These are phyloP conservation scores for Epicauta chinensis DNA, from an alignment of 1,140 invertebrate species.

Conservation along the genomic window DNA sequence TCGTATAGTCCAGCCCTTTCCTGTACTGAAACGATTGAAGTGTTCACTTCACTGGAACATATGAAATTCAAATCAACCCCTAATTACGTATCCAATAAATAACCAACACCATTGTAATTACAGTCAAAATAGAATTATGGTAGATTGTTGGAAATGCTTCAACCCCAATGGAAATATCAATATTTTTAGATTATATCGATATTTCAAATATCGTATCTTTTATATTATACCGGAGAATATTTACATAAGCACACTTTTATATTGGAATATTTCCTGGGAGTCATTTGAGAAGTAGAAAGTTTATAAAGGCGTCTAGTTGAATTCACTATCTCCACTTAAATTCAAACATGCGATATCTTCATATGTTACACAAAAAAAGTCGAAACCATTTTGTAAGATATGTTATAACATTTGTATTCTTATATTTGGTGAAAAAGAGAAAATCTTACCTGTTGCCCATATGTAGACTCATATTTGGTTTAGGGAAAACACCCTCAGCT, in stretches of 20 bases:
- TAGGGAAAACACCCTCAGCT: conserved; percentile 49
- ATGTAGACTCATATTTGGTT: conserved; percentile 48
- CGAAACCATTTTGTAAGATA: background rate
- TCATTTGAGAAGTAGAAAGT: background rate
- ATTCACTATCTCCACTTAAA: background rate
- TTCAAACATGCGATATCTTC: too few species aligned
- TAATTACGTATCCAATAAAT: background rate
- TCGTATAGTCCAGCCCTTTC: conserved; percentile 48
- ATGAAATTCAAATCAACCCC: background rate
- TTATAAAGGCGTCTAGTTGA: too few species aligned
- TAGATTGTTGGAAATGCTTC: too few species aligned
- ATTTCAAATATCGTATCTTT: too few species aligned
- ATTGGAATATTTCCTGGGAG: background rate
- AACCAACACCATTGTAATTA: background rate
- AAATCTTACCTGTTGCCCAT: conserved; percentile 43
- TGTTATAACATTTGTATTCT: conserved; percentile 5
- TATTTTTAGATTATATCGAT: background rate
- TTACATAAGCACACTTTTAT: background rate
- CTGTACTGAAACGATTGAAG: conserved; percentile 35
- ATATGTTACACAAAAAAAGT: background rate
- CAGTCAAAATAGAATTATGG: background rate
- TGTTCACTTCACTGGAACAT: conserved; percentile 29
- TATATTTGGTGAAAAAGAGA: conserved; percentile 8
- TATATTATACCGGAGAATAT: background rate
- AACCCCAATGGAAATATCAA: background rate